Base-by-base conservation (phyloP, 2,888 invertebrate species). In the Troides aeacus region DNA sequence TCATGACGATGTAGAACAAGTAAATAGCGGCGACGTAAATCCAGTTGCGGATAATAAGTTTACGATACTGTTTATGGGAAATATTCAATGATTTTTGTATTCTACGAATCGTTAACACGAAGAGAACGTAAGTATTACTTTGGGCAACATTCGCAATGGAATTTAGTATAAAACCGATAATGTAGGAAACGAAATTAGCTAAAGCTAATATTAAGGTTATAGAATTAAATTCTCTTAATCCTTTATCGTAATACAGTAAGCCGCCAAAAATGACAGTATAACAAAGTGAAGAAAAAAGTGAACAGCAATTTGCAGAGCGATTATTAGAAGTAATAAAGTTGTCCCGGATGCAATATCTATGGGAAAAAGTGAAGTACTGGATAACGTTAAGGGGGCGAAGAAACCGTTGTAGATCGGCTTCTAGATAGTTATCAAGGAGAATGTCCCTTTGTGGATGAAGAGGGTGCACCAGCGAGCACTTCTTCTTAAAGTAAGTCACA, bases 251-350 rank as follows among this genome's bases (percentile, higher is more conserved):
- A 18, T 10, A 21, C 15, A 60, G 0, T 1, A 39, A 5, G 7
- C 10, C 36, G n/a, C 18, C 0, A 36, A 18, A 36, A 5, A n/a
- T 2, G 2, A 60, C 15, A 7, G n/a, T 36, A 7, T 23, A 60
- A 23, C 60, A 60, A 10, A 60, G 1, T 7, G 60, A 30, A 60
- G 18, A 60, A 60, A 30, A 18, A 6, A 12, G 18, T 18, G 36
- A 17, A 60, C 30, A 18, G 17, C 30, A 36, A n/a, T 17, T 60
- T n/a, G n/a, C 12, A 17, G 2, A 5, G 30, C 36, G 5, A 36
- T 36, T 18, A 15, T 60, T 60, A 10, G 60, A 60, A 60, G 60
- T 60, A 6, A 60, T 60, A 15, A 60, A 60, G 39, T 36, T 36
- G 17, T 39, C 36, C n/a, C 60, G 60, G 17, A 60, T 60, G 36